A percentile compares a stretch with the other conserved stretches of the same genome.
Conservation (phyloP, 2,113 vertebrate genomes). For the Rostratula benghalensis region DNA sequence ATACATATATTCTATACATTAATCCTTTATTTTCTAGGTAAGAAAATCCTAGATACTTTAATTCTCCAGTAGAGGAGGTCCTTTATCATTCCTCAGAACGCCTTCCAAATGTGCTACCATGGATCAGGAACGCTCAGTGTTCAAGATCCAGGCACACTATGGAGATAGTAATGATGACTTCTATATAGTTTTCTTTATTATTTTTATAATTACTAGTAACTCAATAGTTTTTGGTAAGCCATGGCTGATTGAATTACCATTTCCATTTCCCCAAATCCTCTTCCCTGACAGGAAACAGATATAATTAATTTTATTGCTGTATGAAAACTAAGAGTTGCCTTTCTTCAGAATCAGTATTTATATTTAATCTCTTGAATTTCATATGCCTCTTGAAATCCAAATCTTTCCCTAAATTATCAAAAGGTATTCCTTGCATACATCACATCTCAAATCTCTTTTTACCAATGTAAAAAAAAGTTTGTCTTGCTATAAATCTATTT, state of each 20-base stretch:
- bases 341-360: neutral
- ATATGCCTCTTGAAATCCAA: neutral
- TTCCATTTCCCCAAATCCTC: neutral
- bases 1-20: neutral
- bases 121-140: neutral
- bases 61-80: neutral
- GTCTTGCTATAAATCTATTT: neutral
- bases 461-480: neutral
- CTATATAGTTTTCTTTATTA: neutral
- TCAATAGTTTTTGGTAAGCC: neutral
- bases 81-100: neutral
- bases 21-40: neutral
- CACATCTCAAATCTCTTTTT: neutral
- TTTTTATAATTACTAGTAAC: neutral
- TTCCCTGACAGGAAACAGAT: neutral
- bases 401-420: neutral
- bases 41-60: neutral
- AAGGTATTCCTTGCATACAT: neutral
- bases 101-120: neutral
- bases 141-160: neutral
- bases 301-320: neutral
- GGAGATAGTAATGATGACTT: neutral
- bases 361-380: neutral
- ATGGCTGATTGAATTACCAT: neutral
- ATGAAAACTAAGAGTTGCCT: neutral